These are phyloP conservation scores for Polyploca ridens DNA, from an alignment of 2,888 invertebrate species.

Conservation along the genomic window DNA sequence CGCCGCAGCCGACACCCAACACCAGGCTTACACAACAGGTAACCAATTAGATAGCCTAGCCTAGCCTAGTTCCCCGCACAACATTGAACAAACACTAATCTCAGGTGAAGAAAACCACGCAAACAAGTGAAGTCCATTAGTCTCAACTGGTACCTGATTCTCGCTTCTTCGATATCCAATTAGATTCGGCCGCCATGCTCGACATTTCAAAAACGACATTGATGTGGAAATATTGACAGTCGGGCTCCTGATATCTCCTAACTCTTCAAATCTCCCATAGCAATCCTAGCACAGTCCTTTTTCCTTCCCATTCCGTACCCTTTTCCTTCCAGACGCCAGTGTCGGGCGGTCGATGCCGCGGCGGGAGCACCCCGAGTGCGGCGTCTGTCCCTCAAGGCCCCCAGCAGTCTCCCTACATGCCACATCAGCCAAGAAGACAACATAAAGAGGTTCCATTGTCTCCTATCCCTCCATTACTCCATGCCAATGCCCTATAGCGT, in stretches of 20 bases:
- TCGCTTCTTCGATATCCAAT: too few relatives aligned
- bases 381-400: slow-evolving; percentile 58
- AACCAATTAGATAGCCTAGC: neutral
- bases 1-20: slow-evolving; percentile 66
- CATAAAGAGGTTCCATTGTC: slow-evolving; percentile 64
- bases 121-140: neutral
- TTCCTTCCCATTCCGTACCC: slow-evolving; percentile 10
- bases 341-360: slow-evolving; percentile 66
- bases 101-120: too few relatives aligned
- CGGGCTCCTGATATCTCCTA: neutral
- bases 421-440: slow-evolving; percentile 49
- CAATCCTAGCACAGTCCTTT: slow-evolving; percentile 8
- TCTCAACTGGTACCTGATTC: neutral
- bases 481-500: neutral
- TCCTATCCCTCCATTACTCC: slow-evolving; percentile 10
- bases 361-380: slow-evolving; percentile 69
- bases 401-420: slow-evolving; percentile 51
- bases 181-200: too few relatives aligned
- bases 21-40: slow-evolving; percentile 79
- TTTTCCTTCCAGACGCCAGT: slow-evolving; percentile 48
- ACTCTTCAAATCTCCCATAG: too few relatives aligned
- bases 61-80: too few relatives aligned
- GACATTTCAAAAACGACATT: too few relatives aligned
- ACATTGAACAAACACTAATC: too few relatives aligned
- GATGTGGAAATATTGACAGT: too few relatives aligned